Evolutionary conservation across 2,113 vertebrate species (phyloP).

Genomic region (Takifugu bimaculatus): DNA sequence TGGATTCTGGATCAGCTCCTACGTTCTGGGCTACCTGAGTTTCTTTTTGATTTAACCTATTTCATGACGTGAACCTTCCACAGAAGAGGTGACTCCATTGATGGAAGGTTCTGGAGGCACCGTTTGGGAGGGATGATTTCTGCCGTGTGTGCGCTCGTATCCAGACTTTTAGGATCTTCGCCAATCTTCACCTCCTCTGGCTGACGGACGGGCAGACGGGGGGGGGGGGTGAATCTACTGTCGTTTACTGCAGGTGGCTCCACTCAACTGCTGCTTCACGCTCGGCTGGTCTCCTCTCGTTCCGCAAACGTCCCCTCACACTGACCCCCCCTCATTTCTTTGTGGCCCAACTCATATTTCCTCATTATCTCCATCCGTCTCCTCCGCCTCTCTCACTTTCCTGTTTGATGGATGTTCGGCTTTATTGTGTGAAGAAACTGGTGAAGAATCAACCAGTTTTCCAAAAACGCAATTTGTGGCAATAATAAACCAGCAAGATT

Average conservation of each 20-base stretch:
- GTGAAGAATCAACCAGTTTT: no score
- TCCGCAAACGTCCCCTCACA: constrained; percentile 38
- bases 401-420: background rate
- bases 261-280: constrained; percentile 54
- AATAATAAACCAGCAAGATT: no score
- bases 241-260: constrained; percentile 59
- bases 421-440: background rate
- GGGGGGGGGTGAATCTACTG: constrained; percentile 39
- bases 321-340: constrained; percentile 5
- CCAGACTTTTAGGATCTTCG: constrained; percentile 8
- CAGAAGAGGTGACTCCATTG: no score
- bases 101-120: background rate
- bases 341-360: background rate
- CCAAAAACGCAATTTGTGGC: no score
- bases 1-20: no score
- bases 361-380: background rate
- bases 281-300: constrained; percentile 41
- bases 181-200: constrained; percentile 8
- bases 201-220: constrained; percentile 18
- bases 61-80: no score
- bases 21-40: no score
- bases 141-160: background rate
- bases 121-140: background rate
- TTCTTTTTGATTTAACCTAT: no score
- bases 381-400: constrained; percentile 1